Conservation (phyloP, 2,113 vertebrate genomes). For the Pteruthius melanotis region DNA sequence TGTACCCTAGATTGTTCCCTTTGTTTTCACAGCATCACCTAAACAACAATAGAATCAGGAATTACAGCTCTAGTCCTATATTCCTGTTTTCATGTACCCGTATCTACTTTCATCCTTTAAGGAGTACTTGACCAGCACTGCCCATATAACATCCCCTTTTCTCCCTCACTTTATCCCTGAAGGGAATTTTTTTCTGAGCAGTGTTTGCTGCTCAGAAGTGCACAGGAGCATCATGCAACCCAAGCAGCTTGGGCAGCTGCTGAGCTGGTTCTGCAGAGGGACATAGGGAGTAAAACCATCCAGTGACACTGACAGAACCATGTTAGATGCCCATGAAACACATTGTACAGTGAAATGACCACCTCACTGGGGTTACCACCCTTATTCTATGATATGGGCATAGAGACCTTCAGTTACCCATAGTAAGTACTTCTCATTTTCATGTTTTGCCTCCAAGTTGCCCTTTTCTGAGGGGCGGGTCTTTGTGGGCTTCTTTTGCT, state of each 20-base stretch:
- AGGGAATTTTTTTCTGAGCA: too few relatives aligned
- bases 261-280: neutral
- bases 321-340: neutral
- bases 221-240: neutral
- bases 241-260: neutral
- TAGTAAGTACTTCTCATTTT: neutral
- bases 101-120: neutral
- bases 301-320: neutral
- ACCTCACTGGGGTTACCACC: neutral
- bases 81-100: neutral
- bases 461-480: neutral
- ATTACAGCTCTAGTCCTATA: neutral
- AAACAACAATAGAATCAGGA: neutral
- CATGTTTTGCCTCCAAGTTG: neutral
- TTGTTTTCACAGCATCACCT: neutral
- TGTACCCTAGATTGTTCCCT: neutral
- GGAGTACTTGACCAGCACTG: neutral
- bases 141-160: neutral
- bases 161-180: neutral
- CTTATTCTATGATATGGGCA: neutral
- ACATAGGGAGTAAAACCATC: neutral
- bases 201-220: neutral
- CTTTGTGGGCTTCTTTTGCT: neutral
- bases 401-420: neutral
- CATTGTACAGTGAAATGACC: neutral